A percentile compares a stretch with the other conserved stretches of the same genome.
Evolutionary conservation across 2,797 vertebrate species (phyloP).

Genomic region (Harpagifer antarcticus): DNA sequence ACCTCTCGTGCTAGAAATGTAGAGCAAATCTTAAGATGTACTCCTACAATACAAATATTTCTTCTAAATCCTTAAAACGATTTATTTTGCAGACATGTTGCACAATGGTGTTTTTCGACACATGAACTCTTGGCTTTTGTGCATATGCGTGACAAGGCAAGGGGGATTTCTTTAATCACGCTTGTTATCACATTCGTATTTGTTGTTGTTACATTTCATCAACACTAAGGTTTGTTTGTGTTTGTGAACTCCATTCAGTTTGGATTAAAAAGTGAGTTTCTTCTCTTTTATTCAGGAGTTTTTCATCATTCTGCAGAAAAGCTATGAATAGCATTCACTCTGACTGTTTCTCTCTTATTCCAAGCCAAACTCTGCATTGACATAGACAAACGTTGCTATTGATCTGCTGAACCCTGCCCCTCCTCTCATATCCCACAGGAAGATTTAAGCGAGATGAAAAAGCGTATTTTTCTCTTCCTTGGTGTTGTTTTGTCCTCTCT

Average conservation of each 20-base stretch:
- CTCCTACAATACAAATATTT: neutral
- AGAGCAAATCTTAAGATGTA: slow-evolving; percentile 10
- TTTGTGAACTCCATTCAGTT: neutral
- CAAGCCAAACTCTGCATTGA: slow-evolving; percentile 57
- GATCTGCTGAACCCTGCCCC: slow-evolving; percentile 57
- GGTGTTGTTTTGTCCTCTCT: slow-evolving; percentile 58
- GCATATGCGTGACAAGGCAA: neutral
- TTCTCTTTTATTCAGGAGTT: slow-evolving; percentile 21
- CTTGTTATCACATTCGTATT: slow-evolving; percentile 3
- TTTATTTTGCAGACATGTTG: neutral
- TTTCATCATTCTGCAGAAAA: slow-evolving; percentile 34
- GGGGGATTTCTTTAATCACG: neutral
- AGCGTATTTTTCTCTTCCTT: slow-evolving; percentile 48
- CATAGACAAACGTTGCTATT: slow-evolving; percentile 74
- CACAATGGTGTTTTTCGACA: neutral
- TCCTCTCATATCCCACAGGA: slow-evolving; percentile 61
- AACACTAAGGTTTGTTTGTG: neutral
- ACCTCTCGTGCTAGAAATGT: neutral
- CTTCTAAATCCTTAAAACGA: neutral
- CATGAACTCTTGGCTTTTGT: neutral
- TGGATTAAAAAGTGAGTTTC: slow-evolving; percentile 5
- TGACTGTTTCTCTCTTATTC: slow-evolving; percentile 44
- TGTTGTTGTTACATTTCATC: neutral
- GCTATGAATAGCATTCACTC: slow-evolving; percentile 41
- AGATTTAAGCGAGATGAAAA: slow-evolving; percentile 71